phyloP scores from a whole-genome alignment of 2,888 invertebrate genomes.

The Creontiades dilutus region DNA sequence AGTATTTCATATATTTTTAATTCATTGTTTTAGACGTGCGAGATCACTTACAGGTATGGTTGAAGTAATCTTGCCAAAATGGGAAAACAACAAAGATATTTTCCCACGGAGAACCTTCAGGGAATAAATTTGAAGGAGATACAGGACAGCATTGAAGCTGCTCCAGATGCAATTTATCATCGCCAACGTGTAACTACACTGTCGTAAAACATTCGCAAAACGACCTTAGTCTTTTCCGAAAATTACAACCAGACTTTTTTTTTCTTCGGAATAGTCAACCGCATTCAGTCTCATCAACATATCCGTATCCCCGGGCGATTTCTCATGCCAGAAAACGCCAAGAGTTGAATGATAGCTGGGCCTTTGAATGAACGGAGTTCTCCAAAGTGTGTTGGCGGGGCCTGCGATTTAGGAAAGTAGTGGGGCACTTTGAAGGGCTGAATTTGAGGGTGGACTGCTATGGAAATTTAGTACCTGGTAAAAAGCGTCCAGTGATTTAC shows the following conservation, averaged over 20 bases:
- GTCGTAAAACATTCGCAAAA: conserved; percentile 32
- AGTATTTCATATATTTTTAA: no score
- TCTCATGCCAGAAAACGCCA: not conserved
- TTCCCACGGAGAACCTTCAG: no score
- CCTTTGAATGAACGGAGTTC: not conserved
- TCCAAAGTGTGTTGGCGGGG: not conserved
- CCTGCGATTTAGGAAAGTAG: not conserved
- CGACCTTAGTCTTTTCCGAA: conserved; percentile 5
- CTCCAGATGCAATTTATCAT: not conserved
- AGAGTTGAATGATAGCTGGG: not conserved
- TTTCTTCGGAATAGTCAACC: not conserved
- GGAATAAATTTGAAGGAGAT: no score
- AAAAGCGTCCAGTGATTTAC: no score
- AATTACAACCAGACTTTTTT: not conserved
- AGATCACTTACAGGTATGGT: no score
- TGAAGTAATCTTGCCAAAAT: no score
- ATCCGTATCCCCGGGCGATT: conserved; percentile 12
- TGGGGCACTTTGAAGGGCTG: no score
- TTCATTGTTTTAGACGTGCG: no score
- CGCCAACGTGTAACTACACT: not conserved
- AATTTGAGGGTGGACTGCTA: no score
- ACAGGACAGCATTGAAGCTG: no score
- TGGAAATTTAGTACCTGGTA: no score
- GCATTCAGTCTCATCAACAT: not conserved
- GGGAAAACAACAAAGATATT: no score